These are phyloP conservation scores for Gnathonemus longibarbis DNA, from an alignment of 2,113 vertebrate species.

Conservation along the genomic window DNA sequence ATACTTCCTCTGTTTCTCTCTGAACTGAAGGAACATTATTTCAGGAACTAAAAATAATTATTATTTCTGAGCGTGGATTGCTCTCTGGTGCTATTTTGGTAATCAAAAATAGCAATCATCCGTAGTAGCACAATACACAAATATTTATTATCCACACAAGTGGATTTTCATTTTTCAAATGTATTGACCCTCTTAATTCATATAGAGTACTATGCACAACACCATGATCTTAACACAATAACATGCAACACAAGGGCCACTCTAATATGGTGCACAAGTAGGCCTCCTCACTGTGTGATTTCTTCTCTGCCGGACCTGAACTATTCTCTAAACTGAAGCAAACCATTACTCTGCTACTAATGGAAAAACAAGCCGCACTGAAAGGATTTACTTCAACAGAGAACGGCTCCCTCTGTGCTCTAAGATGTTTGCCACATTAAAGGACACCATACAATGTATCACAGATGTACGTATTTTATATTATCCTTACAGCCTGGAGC, in stretches of 20 bases:
- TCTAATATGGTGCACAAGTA: neutral
- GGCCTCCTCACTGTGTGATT: neutral
- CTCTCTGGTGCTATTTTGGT: neutral
- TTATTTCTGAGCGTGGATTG: neutral
- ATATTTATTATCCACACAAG: neutral
- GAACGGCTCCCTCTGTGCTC: neutral
- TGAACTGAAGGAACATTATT: neutral
- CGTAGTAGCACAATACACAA: neutral
- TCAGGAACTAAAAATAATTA: neutral
- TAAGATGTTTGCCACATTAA: neutral
- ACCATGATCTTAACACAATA: slow-evolving; percentile 17
- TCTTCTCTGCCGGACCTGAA: neutral
- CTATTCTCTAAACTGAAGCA: neutral
- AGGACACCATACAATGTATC: neutral
- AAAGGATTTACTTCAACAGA: neutral
- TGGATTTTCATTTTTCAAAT: neutral
- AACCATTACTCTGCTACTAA: neutral
- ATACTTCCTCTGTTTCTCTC: slow-evolving; percentile 21
- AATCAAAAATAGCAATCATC: neutral
- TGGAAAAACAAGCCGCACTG: neutral
- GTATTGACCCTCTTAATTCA: neutral
- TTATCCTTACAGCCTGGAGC: neutral
- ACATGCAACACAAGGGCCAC: slow-evolving; percentile 20
- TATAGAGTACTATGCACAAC: neutral
- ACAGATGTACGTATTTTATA: neutral